Base-by-base conservation (phyloP, 2,113 vertebrate species). In the Saguinus imperator region DNA sequence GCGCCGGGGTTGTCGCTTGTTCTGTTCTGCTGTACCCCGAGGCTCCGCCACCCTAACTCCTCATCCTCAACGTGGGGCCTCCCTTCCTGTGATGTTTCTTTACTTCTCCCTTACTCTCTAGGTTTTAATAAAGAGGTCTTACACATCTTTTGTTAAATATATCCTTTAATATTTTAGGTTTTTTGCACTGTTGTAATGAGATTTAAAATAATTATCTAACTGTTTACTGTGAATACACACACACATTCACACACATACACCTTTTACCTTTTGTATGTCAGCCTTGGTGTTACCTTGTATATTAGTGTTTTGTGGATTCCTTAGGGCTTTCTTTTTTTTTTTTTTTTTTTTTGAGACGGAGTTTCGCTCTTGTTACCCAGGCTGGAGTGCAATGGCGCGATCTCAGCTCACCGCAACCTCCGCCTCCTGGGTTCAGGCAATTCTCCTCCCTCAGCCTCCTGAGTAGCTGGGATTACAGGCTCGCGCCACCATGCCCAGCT, bases 1-100 rank as follows among this genome's bases (percentile, higher is more conserved):
- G n/a, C 21, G 0, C 1, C 10, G 16, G 16, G 1, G 18, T 72
- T 4, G 7, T n/a, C 8, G 1, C 68, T 72, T 72, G 68, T 5
- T 43, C 18, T 75, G 37, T 88, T 4, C 17, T 45, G 20, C 40
- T 17, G 20, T 43, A 5, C 37, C 37, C 37, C 13, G 73, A 35
- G 48, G 43, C 35, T 21, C 6, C 58, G 52, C 23, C 37, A 23
- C 35, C 12, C 37, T 58, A 6, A 25, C 29, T 6, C 50, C 37
- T 88, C 55, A 6, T 7, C 77, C 32, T 77, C 75, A 50, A 2
- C 57, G 10, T 29, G 14, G 25, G 10, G 23, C 70, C 25, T 75
- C 21, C 87, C 20, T 48, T 40, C 17, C 35, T 37, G 27, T 80
- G 61, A 9, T 20, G 32, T 25, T 29, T 77, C 40, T 64, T 79